Conservation (phyloP, 2,113 vertebrate species). For the Ameiurus melas region DNA sequence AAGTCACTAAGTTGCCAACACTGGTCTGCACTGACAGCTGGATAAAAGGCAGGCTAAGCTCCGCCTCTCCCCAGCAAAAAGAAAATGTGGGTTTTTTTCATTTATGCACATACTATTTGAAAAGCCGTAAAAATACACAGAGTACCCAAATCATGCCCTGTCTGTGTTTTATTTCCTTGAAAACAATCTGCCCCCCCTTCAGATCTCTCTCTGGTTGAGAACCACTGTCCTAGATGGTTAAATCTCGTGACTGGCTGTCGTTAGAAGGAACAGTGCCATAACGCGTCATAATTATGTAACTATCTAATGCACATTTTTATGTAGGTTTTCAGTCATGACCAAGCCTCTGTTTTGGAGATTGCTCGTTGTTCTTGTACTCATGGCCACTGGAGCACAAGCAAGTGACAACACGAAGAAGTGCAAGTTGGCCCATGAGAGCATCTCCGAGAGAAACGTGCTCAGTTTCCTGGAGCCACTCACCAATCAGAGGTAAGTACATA, state of each 20-base stretch:
- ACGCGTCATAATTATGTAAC: not conserved
- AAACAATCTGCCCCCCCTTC: too few relatives aligned
- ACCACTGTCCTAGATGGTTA: not conserved
- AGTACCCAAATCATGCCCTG: too few relatives aligned
- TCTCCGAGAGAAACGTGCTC: slow-evolving; percentile 53
- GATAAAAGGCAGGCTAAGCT: too few relatives aligned
- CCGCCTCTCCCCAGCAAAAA: too few relatives aligned
- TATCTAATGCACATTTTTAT: not conserved
- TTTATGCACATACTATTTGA: too few relatives aligned
- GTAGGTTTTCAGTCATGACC: slow-evolving; percentile 10
- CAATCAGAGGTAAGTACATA: slow-evolving; percentile 64
- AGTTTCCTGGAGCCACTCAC: slow-evolving; percentile 63
- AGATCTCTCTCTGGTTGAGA: too few relatives aligned
- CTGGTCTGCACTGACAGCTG: too few relatives aligned
- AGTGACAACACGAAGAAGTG: slow-evolving; percentile 58
- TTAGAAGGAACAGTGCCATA: not conserved
- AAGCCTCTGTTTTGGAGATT: slow-evolving; percentile 54
- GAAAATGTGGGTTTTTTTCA: too few relatives aligned
- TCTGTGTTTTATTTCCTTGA: too few relatives aligned
- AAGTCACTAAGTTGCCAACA: too few relatives aligned
- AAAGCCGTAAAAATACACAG: too few relatives aligned
- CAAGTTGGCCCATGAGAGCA: slow-evolving; percentile 44
- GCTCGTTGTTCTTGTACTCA: slow-evolving; percentile 58
- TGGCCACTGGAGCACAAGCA: slow-evolving; percentile 45
- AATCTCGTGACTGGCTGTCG: not conserved